Base-by-base conservation (phyloP, 2,888 invertebrate species). In the Anodontia alba region DNA sequence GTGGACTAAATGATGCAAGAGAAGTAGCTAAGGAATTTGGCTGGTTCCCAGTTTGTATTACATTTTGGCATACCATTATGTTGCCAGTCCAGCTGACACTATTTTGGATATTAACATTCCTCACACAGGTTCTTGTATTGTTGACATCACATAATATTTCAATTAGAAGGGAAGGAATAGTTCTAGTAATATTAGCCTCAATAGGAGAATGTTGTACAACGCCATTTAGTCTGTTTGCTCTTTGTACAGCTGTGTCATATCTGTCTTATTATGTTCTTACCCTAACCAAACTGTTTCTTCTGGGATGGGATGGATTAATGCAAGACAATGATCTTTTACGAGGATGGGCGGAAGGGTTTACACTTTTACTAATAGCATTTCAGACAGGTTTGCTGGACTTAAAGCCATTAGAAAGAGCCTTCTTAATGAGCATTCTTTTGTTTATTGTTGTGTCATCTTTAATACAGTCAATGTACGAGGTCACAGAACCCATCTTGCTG, bases 371-470 rank as follows among this genome's bases (percentile, higher is more conserved):
- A 1, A 93, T 96, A 12, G 95, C 95, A 0, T 87, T 95, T 0
- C 95, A 96, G 91, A 95, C 95, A 0, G 95, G 95, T 10, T 90
- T 96, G 0, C 92, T 95, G 2, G 95, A 95, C 71, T 93, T 95
- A 86, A 93, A 94, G 77, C 94, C 95, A 77, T 93, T 95, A 17
- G 95, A 95, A 76, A 93, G 95, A 75, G 94, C 95, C 67, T 95
- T 95, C 74, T 93, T 95, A 17, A 94, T 96, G 92, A 95, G 95
- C 49, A 94, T 96, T 36, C 94, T 95, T 1, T 90, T 95, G 20
- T 95, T 96, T 84, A 95, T 96, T 54, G 95, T 96, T 7, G 90
- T 95, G n/a, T 95, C 95, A 0, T 95, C 95, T 1, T 92, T 96
- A n/a, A 94, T 95, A 15, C 95, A 96, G 88, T 95, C 95, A 15